phyloP scores from a whole-genome alignment of 1,140 invertebrate species.

The Halictus rubicundus region DNA sequence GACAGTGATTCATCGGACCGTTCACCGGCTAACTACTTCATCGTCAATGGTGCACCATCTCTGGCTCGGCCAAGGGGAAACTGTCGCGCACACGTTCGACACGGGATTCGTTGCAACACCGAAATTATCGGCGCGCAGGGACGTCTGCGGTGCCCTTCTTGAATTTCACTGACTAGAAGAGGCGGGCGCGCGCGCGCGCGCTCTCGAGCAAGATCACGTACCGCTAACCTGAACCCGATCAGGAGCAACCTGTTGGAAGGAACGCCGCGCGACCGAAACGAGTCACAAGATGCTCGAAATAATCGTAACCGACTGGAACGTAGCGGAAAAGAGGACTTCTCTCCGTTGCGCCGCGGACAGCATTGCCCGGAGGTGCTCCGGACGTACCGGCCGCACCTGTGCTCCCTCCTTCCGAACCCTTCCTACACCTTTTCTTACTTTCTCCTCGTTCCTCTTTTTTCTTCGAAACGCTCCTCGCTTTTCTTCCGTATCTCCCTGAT shows the following conservation, averaged over 20 bases:
- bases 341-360: conserved; percentile 46
- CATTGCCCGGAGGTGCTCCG: conserved; percentile 37
- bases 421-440: conserved; percentile 38
- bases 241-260: conserved; percentile 29
- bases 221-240: not conserved
- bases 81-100: not conserved
- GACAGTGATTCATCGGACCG: conserved; percentile 31
- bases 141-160: not conserved
- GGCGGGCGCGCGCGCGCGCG: not conserved
- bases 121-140: not conserved
- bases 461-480: no score
- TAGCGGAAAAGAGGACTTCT: conserved; percentile 18
- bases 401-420: conserved; percentile 54
- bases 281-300: conserved; percentile 18
- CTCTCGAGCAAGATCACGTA: no score
- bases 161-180: not conserved
- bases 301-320: conserved; percentile 1
- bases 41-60: not conserved
- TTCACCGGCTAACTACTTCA: conserved; percentile 24
- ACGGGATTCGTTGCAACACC: not conserved
- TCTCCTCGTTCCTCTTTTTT: conserved; percentile 9
- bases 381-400: conserved; percentile 64
- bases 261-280: conserved; percentile 6
- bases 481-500: no score
- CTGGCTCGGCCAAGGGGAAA: not conserved